These are phyloP conservation scores for Colinus virginianus DNA, from an alignment of 2,113 vertebrate species.

Conservation along the genomic window DNA sequence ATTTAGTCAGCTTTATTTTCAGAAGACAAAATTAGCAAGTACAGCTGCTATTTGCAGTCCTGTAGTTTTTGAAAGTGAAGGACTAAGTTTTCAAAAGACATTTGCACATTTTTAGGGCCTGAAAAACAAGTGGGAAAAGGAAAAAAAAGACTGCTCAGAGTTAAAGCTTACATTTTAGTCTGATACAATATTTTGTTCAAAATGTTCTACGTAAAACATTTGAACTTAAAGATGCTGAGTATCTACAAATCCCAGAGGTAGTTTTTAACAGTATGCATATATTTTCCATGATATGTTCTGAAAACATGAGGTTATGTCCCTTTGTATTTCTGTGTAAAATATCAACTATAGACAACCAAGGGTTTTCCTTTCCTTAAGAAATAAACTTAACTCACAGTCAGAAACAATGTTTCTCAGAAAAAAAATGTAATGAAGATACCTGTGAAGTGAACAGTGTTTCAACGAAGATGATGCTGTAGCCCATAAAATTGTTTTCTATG, in stretches of 20 bases:
- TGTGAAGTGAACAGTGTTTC: neutral
- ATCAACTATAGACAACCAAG: neutral
- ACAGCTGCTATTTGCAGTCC: constrained; percentile 67
- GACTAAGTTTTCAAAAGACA: constrained; percentile 57
- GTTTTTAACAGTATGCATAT: neutral
- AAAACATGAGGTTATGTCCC: neutral
- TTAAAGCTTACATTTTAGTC: neutral
- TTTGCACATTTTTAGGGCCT: constrained; percentile 42
- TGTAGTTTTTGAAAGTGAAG: constrained; percentile 48
- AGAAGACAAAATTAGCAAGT: constrained; percentile 62
- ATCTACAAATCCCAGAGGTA: neutral
- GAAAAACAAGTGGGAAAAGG: constrained; percentile 14
- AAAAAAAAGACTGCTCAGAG: neutral
- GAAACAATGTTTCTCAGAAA: neutral
- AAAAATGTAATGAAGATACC: neutral
- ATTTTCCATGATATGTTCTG: neutral
- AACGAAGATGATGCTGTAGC: neutral
- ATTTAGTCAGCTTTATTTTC: constrained; percentile 72
- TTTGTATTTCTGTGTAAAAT: neutral
- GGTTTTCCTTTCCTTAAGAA: neutral
- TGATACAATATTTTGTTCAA: neutral
- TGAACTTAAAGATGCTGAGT: neutral
- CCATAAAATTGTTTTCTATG: neutral
- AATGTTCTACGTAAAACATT: constrained; percentile 22
- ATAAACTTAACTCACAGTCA: neutral